These are phyloP conservation scores for Peribatodes rhomboidaria DNA, from an alignment of 2,888 invertebrate genomes.

Conservation along the genomic window DNA sequence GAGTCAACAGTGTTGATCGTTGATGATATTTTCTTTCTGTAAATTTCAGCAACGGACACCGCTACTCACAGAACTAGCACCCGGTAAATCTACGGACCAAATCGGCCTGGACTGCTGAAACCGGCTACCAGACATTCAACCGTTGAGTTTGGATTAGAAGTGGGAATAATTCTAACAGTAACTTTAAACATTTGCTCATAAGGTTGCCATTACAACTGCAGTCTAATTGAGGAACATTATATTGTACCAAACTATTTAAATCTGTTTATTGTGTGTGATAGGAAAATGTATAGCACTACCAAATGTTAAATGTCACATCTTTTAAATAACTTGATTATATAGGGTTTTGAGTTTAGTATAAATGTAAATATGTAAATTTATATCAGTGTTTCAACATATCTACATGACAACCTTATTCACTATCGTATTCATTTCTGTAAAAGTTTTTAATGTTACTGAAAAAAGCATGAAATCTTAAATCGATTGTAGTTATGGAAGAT, in stretches of 20 bases:
- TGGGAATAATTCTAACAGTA: constrained; percentile 49
- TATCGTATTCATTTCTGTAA: constrained; percentile 39
- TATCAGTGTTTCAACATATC: constrained; percentile 19
- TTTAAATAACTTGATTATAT: not conserved
- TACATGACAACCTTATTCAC: constrained; percentile 75
- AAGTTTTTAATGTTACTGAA: not conserved
- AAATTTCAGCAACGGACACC: constrained; percentile 85
- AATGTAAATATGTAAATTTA: not conserved
- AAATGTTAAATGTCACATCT: constrained; percentile 7
- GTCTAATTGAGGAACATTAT: constrained; percentile 31
- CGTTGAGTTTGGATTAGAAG: constrained; percentile 63
- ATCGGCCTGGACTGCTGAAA: constrained; percentile 72
- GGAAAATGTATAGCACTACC: constrained; percentile 23
- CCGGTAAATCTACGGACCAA: constrained; percentile 64
- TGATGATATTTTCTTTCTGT: constrained; percentile 79
- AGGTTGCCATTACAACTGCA: constrained; percentile 74
- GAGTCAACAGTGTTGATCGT: constrained; percentile 79
- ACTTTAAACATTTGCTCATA: constrained; percentile 70
- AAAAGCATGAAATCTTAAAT: constrained; percentile 34
- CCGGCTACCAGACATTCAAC: constrained; percentile 54
- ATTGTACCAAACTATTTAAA: constrained; percentile 11
- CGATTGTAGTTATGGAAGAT: constrained; percentile 66
- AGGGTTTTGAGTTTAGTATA: constrained; percentile 1
- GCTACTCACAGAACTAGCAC: constrained; percentile 73
- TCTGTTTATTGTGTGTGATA: constrained; percentile 12